Base-by-base conservation (phyloP, 2,797 vertebrate genomes). In the Catamblyrhynchus diadema region DNA sequence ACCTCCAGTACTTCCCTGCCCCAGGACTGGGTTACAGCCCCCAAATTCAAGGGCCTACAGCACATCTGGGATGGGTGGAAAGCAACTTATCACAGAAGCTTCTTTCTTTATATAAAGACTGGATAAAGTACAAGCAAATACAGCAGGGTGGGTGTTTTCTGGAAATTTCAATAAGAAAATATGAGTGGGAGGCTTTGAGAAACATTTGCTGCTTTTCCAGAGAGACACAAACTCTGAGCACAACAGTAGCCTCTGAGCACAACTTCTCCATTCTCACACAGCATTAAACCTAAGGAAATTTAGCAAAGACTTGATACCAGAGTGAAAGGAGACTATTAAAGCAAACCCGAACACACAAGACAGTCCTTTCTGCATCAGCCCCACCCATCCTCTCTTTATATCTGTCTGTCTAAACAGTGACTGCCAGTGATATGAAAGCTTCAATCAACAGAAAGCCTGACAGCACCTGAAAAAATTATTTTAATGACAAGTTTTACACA, bases 1-100 rank as follows among this genome's bases (percentile, higher is more conserved):
- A 35, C 35, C 3, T 3, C 28, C 0, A 0, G 14, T 2, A 25
- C 41, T 45, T 66, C 45, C 41, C 71, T 85, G 37, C 3, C 44
- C 22, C 23, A 21, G 15, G 3, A 62, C 9, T 70, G 53, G 24
- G 39, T 3, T 12, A 59, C 14, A 74, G 44, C 4, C 35, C 42
- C 41, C 12, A 1, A 0, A 6, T 10, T 33, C 30, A 37, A 1
- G 19, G 18, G 14, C 15, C 32, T 73, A 53, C 3, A 42, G 42
- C 42, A 37, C 1, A 1, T 39, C 32, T 57, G 47, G 18, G 11
- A 10, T 14, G 10, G 14, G 24, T 41, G 20, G 66, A 67, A 77
- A 77, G 37, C 28, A 59, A 23, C 24, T 80, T 3, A 0, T 39
- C 53, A 62, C 6, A 77, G 65, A 32, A 78, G 39, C 41, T 28